Evolutionary conservation across 2,113 vertebrate genomes (phyloP), one percentile per base, ranked within the genome.

Genomic region (Pica pica): DNA sequence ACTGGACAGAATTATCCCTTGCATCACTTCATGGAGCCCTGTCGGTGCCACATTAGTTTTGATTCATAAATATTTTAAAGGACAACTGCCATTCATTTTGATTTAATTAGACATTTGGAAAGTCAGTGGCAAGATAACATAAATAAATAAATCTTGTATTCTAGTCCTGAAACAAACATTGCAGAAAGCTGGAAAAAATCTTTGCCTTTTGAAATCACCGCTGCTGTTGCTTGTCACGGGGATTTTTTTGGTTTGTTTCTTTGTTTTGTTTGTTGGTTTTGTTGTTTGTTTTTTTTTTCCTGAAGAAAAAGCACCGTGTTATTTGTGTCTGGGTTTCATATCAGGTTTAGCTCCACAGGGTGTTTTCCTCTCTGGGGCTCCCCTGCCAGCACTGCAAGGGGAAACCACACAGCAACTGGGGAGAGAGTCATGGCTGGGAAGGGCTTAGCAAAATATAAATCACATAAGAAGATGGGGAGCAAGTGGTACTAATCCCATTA

Each of bases 51-150:
- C 33, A 16, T 89, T 31, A 71, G 14, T 84, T 83, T 81, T 74
- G 55, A 61, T 64, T 67, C 50, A 64, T 79, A 90, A 94, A 77
- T 85, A 68, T 81, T 91, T 90, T 49, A 73, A 71, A 84, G 37
- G 41, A 79, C 30, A 78, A 10, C 37, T 69, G 35, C 33, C 44
- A 56, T 61, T 92, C 46, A 44, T 73, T 87, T 73, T 83, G 63
- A 93, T 93, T 95, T 80, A 74, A 74, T 95, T 94, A 90, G 8
- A 21, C 31, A 41, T 89, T 84, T 94, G 42, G 61, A 77, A 84
- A 92, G 21, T 91, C 56, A 65, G 63, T 30, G 53, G 33, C 49
- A 77, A 89, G 80, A 61, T 35, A 59, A 68, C 13, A 47, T 24
- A 69, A 69, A 70, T 41, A 80, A 80, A 77, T 64, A 1, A 87